phyloP scores from a whole-genome alignment of 1,140 invertebrate genomes.

The Oedothorax gibbosus region DNA sequence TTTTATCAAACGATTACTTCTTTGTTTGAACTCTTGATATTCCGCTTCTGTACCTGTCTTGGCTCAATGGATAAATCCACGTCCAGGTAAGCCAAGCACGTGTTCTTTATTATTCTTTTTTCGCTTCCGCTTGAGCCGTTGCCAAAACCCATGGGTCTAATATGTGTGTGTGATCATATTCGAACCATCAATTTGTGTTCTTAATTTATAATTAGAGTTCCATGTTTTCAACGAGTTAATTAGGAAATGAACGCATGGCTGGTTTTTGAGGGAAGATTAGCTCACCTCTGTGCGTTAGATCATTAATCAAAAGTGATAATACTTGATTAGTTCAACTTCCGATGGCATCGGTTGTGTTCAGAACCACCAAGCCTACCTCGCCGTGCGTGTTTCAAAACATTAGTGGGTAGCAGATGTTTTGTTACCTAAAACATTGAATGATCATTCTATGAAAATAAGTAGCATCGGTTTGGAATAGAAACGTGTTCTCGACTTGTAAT shows the following conservation, averaged over 20 bases:
- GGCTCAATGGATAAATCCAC: constrained; percentile 52
- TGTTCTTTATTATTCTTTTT: constrained; percentile 32
- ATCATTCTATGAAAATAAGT: constrained; percentile 47
- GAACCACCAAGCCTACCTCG: not conserved
- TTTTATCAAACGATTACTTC: not conserved
- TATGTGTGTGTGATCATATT: constrained; percentile 28
- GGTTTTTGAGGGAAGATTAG: not conserved
- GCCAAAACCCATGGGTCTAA: constrained; percentile 10
- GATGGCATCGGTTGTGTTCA: not conserved
- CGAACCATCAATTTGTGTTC: not conserved
- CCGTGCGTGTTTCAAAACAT: constrained; percentile 31
- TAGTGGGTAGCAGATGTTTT: constrained; percentile 1
- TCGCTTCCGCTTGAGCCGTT: constrained; percentile 35
- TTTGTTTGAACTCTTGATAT: not conserved
- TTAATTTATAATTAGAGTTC: not conserved
- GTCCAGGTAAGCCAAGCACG: constrained; percentile 54
- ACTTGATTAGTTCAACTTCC: too few relatives aligned
- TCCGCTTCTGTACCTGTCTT: not conserved
- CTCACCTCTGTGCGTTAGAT: constrained; percentile 4
- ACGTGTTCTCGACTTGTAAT: constrained; percentile 44
- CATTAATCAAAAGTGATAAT: too few relatives aligned
- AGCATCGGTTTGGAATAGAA: not conserved
- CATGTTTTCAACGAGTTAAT: constrained; percentile 36
- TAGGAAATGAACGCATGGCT: not conserved
- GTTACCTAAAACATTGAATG: not conserved